Percentiles rank a stretch among this genome's conserved stretches.
These are phyloP conservation scores for Lepisosteus oculatus DNA, from an alignment of 2,113 vertebrate species.

Conservation along the genomic window DNA sequence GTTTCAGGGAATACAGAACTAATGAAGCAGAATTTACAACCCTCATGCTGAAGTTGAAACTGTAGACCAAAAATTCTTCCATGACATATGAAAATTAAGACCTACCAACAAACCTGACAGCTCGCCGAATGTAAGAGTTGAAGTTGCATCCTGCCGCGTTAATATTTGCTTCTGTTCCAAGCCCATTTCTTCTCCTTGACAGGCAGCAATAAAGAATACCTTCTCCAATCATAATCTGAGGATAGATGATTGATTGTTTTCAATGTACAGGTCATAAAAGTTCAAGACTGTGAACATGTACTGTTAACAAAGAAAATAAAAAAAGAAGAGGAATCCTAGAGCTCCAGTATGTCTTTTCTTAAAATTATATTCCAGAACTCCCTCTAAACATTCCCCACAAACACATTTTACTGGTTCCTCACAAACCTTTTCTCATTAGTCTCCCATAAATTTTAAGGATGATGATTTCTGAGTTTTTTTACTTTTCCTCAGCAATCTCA, in stretches of 20 bases:
- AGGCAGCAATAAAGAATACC: slow-evolving; percentile 94
- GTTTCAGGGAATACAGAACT: too few species aligned
- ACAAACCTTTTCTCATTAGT: too few species aligned
- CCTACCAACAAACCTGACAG: slow-evolving; percentile 91
- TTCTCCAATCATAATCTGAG: slow-evolving; percentile 96
- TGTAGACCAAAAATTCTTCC: too few species aligned
- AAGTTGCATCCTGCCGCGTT: slow-evolving; percentile 97
- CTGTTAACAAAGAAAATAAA: not conserved
- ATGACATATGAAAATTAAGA: not conserved
- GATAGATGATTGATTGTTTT: slow-evolving; percentile 17
- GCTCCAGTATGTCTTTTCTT: not conserved
- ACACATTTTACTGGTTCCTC: too few species aligned
- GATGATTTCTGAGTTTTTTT: too few species aligned
- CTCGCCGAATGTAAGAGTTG: slow-evolving; percentile 95
- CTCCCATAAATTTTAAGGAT: too few species aligned
- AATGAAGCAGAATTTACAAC: too few species aligned
- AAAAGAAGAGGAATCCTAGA: too few species aligned
- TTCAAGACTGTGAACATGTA: not conserved
- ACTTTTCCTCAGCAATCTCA: too few species aligned
- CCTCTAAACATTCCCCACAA: too few species aligned
- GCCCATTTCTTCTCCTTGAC: slow-evolving; percentile 76
- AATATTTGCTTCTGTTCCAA: slow-evolving; percentile 84
- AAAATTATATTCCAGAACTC: too few species aligned
- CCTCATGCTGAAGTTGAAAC: too few species aligned
- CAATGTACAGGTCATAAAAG: slow-evolving; percentile 1